Evolutionary conservation across 2,888 invertebrate species (phyloP), one percentile per base, ranked within the genome.

Genomic region (Apotomis capreana): DNA sequence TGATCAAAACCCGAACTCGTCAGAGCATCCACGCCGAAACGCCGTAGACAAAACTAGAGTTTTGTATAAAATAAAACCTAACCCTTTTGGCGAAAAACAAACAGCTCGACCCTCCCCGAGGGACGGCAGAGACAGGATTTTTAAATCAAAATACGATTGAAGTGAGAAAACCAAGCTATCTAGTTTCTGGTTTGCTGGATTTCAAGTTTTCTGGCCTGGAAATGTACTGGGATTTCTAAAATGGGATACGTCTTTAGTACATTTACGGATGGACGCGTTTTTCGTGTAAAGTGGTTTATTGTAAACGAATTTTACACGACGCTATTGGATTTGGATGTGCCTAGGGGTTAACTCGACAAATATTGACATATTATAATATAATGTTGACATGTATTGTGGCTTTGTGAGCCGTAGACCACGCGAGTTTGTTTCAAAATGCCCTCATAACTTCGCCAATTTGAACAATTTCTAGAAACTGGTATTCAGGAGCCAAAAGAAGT

Each of bases 101-200:
- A 54, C 72, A 68, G 44, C 49, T 49, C 49, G 49, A 10, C 49
- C 36, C 62, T 68, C 72, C 62, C 72, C n/a, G 26, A 5, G 72
- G 68, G 68, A 51, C 5, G 44, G 49, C n/a, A 62, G 65, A 67
- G 62, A 59, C 68, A 46, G 72, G 72, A 72, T 72, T 72, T 72
- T 72, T 68, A 72, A 68, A 72, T 68, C 72, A 72, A 72, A 72
- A 72, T 72, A 58, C 72, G 68, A 72, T 72, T 72, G 68, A 68
- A 72, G 72, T 72, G 63, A 68, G 67, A 68, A 68, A 68, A 72
- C 57, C 72, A n/a, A 67, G 71, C 58, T 63, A 72, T 72, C 72
- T 72, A 68, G 68, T 72, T 71, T 68, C 71, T 63, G 71, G 68
- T 62, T 72, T 71, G 67, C 67, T 70, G 70, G 70, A 67, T 71